phyloP scores from a whole-genome alignment of 2,888 invertebrate genomes.

The Megalurothrips usitatus region DNA sequence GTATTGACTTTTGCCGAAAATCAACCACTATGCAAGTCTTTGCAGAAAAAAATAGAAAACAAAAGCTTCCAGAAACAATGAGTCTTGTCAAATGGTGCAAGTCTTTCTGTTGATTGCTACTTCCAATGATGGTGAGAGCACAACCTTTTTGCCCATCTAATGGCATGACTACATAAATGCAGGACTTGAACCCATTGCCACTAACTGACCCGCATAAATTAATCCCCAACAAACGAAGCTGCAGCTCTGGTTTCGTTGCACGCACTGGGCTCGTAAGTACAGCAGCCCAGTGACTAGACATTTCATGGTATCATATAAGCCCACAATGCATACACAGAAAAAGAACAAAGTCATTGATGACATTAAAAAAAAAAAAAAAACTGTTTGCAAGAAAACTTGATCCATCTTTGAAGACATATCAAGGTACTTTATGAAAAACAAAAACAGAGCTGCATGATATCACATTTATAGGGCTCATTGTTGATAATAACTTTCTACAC shows the following conservation, averaged over 20 bases:
- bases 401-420: not conserved
- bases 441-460: constrained; percentile 4
- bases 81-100: not conserved
- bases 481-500: constrained; percentile 8
- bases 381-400: not conserved
- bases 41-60: not conserved
- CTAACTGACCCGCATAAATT: not conserved
- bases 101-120: not conserved
- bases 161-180: constrained; percentile 21
- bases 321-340: not conserved
- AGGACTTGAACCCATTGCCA: not conserved
- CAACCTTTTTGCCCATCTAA: constrained; percentile 18
- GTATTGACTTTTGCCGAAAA: constrained; percentile 7
- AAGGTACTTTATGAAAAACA: not conserved
- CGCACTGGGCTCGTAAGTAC: constrained; percentile 14
- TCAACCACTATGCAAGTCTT: constrained; percentile 9
- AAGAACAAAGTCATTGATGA: not conserved
- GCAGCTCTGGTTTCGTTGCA: not conserved
- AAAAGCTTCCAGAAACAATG: not conserved
- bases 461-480: constrained; percentile 8
- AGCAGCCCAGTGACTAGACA: constrained; percentile 20
- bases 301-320: not conserved
- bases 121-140: not conserved
- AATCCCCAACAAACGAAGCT: not conserved
- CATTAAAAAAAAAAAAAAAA: not conserved